Conservation (phyloP, 2,113 vertebrate species). For the Ctenodactylus gundi region DNA sequence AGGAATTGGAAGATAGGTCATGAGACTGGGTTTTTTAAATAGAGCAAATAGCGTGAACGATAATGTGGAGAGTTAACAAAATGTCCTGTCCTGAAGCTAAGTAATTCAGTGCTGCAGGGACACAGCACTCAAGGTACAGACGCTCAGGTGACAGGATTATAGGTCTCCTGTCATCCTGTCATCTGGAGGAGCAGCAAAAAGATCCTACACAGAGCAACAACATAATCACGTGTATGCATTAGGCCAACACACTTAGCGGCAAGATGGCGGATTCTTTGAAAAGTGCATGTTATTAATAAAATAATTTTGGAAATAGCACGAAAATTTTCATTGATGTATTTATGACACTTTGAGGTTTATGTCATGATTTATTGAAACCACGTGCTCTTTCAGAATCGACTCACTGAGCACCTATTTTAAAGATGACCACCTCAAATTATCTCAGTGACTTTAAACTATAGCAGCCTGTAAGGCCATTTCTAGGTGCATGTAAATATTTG, state of each 20-base stretch:
- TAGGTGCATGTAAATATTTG: conserved; percentile 51
- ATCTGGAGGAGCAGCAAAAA: not conserved
- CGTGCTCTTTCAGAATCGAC: not conserved
- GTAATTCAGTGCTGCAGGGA: not conserved
- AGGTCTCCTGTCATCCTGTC: not conserved
- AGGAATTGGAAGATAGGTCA: not conserved
- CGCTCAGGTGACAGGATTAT: not conserved
- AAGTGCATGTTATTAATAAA: conserved; percentile 1
- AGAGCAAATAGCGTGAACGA: not conserved
- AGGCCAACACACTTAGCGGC: not conserved
- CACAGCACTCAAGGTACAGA: not conserved
- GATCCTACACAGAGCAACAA: not conserved
- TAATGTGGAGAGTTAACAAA: not conserved
- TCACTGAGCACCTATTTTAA: not conserved
- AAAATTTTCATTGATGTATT: conserved; percentile 38
- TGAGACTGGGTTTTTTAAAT: not conserved
- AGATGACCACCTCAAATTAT: conserved; percentile 44
- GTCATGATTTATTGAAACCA: conserved; percentile 52
- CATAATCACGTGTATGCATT: not conserved
- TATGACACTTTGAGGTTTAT: conserved; percentile 8
- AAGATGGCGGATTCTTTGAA: not conserved
- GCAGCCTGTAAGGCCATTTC: not conserved
- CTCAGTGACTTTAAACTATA: conserved; percentile 36
- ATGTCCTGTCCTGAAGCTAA: not conserved
- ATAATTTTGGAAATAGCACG: not conserved